A percentile compares a stretch with the other conserved stretches of the same genome.
Conservation (phyloP, 1,140 invertebrate species). For the Apis dorsata region DNA sequence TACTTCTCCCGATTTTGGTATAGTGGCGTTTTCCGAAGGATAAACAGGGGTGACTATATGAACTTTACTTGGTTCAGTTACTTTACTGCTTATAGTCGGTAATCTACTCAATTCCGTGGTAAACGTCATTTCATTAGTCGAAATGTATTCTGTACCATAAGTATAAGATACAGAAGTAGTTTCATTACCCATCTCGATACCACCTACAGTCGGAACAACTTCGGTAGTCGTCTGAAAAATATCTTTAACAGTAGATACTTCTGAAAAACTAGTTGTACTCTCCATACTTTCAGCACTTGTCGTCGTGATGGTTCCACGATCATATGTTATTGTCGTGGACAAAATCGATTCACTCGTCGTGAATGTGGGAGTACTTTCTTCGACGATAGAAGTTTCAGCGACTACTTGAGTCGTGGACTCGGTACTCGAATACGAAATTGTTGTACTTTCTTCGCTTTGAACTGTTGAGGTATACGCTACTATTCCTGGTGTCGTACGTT, state of each 20-base stretch:
- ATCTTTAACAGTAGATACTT: neutral
- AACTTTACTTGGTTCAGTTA: neutral
- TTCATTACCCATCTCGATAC: neutral
- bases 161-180: neutral
- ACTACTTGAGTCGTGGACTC: neutral
- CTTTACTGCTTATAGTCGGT: neutral
- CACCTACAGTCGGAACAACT: neutral
- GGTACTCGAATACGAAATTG: constrained; percentile 2
- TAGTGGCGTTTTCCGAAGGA: neutral
- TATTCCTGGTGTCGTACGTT: constrained; percentile 23
- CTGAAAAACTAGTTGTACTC: neutral
- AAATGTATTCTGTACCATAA: neutral
- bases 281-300: neutral
- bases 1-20: neutral
- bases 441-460: neutral
- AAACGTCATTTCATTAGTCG: neutral
- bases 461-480: neutral
- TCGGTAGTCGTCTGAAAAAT: neutral
- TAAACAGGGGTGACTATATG: constrained; percentile 31
- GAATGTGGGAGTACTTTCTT: neutral
- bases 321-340: neutral
- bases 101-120: neutral
- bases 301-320: neutral
- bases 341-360: neutral
- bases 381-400: neutral